A percentile compares a stretch with the other conserved stretches of the same genome.
Conservation (phyloP, 2,797 vertebrate species). For the Apogon hyalosoma region DNA sequence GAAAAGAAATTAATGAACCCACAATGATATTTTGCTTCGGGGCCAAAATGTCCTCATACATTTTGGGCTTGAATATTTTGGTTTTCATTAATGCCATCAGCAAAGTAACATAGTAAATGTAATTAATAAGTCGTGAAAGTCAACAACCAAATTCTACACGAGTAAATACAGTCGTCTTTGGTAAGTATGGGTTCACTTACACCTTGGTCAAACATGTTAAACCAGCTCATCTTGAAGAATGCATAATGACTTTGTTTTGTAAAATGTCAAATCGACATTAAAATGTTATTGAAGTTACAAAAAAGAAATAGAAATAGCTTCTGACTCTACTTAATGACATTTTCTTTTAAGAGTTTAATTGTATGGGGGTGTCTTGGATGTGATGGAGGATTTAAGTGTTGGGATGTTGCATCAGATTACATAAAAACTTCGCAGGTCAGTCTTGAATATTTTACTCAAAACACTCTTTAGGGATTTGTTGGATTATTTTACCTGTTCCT, state of each 20-base stretch:
- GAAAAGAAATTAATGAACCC: not conserved
- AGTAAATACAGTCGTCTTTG: slow-evolving; percentile 22
- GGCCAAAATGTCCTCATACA: not conserved
- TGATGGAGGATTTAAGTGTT: not conserved
- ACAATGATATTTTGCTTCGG: not conserved
- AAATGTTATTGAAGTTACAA: not conserved
- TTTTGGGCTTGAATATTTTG: not conserved
- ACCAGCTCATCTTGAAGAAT: not conserved
- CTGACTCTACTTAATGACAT: no score
- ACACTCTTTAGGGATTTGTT: not conserved
- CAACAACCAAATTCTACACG: not conserved
- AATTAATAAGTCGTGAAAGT: not conserved
- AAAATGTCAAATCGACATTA: not conserved
- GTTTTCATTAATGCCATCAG: not conserved
- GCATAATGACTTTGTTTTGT: not conserved
- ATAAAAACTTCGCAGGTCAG: not conserved
- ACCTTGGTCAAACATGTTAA: not conserved
- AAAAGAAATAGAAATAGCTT: not conserved
- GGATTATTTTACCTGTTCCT: not conserved
- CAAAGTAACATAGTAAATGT: not conserved
- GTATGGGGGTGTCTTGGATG: not conserved
- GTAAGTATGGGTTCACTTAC: slow-evolving; percentile 48
- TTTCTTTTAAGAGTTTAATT: not conserved
- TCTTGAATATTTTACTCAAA: not conserved
- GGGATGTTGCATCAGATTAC: not conserved